Percentiles rank a stretch among this genome's conserved stretches.
These are phyloP conservation scores for Onychostoma macrolepis DNA, from an alignment of 2,113 vertebrate genomes.

Conservation along the genomic window DNA sequence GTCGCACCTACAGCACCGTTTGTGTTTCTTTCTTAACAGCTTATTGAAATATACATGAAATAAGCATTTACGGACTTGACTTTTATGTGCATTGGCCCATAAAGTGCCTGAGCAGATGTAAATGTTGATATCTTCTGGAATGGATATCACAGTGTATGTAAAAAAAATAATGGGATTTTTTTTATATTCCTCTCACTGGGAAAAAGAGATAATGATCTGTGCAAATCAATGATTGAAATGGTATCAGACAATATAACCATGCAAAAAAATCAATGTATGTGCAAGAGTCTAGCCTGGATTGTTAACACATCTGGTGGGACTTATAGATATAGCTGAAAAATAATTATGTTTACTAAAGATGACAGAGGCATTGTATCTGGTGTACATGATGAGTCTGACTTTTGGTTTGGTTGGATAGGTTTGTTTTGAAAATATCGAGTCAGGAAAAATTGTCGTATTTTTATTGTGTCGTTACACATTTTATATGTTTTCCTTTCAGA, in stretches of 20 bases:
- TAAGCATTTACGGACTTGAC: neutral
- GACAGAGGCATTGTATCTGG: too few species aligned
- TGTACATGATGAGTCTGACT: neutral
- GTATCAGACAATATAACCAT: conserved; percentile 1
- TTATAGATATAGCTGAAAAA: neutral
- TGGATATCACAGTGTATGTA: conserved; percentile 8
- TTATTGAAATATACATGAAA: conserved; percentile 10
- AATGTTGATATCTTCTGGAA: conserved; percentile 26
- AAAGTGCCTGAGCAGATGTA: conserved; percentile 9
- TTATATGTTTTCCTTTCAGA: neutral
- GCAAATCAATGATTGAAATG: conserved; percentile 20
- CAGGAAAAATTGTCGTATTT: neutral
- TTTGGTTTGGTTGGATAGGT: neutral
- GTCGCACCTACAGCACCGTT: neutral
- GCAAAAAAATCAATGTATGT: conserved; percentile 11
- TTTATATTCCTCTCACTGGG: neutral
- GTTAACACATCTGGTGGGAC: neutral
- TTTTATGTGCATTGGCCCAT: neutral
- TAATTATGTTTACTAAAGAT: neutral
- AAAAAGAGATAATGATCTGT: conserved; percentile 1
- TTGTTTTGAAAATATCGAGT: too few species aligned
- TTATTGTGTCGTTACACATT: neutral
- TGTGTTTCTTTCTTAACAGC: neutral
- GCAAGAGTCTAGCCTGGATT: neutral
- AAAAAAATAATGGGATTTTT: conserved; percentile 1